Evolutionary conservation across 2,888 invertebrate species (phyloP).

Genomic region (Drosophila neotestacea): DNA sequence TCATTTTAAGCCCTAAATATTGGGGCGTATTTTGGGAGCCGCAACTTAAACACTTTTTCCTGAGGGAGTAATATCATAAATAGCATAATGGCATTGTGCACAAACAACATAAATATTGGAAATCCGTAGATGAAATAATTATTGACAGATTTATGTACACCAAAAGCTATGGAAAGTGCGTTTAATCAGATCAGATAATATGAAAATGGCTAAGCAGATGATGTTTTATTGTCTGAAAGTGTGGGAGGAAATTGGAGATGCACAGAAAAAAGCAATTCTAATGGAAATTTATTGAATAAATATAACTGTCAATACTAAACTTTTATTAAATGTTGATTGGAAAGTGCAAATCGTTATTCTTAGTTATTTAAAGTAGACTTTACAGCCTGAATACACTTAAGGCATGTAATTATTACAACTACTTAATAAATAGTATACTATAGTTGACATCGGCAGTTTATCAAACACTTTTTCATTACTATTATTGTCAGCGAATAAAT

Average conservation of each 20-base stretch:
- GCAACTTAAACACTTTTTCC: constrained; percentile 40
- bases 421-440: no score
- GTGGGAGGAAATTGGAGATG: neutral
- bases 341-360: no score
- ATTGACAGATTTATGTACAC: constrained; percentile 76
- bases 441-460: no score
- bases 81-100: constrained; percentile 55
- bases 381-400: no score
- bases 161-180: constrained; percentile 50
- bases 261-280: neutral
- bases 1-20: constrained; percentile 46
- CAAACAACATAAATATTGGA: constrained; percentile 66
- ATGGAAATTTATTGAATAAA: neutral
- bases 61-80: constrained; percentile 55
- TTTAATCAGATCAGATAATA: constrained; percentile 23
- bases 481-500: no score
- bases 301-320: neutral
- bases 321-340: neutral
- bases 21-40: constrained; percentile 30
- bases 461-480: no score
- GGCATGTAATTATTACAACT: no score
- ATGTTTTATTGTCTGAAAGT: neutral
- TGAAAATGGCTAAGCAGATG: constrained; percentile 7
- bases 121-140: constrained; percentile 65
- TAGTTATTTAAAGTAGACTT: no score